Evolutionary conservation across 2,113 vertebrate genomes (phyloP), one percentile per base, ranked within the genome.

Genomic region (Shinisaurus crocodilurus): DNA sequence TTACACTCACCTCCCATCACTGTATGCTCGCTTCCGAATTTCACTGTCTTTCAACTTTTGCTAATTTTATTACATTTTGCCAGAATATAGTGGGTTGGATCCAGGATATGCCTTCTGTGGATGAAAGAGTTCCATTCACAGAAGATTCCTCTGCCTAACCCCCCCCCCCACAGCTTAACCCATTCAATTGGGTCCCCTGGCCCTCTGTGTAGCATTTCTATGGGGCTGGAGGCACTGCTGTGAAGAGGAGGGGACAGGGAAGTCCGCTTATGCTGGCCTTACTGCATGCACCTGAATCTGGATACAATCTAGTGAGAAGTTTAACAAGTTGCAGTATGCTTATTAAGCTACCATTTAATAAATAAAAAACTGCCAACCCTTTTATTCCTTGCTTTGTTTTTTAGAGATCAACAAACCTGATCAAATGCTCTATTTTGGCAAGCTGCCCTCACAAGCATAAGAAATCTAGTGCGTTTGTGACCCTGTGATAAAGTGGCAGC

Each of bases 41-140:
- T 85, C 74, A 25, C 50, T 65, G 74, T 87, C 85, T 84, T 89
- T 93, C 86, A 87, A 90, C 32, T 86, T 27, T 67, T 80, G 48
- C n/a, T 82, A 92, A 32, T 87, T 43, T 87, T 92, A 94, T 70
- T 89, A 27, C 40, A 91, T 63, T 45, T 13, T 91, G 85, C 63
- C 54, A 48, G 70, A 45, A 67, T 63, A 12, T 82, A 81, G 77
- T 70, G 65, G 88, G 72, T 63, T 63, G 60, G 60, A 63, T 20
- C 16, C 60, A 23, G 20, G 60, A 20, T 18, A 18, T 23, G 20
- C 18, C 60, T 63, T 63, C 60, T 12, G 20, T 63, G 60, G 60
- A 63, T 63, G 60, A 18, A 23, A 23, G 60, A 23, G 60, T 63
- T 63, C 18, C 16, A 63, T 18, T 63, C 20, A 63, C 20, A 18